Conservation (phyloP, 2,888 invertebrate genomes). For the Cryptophagus acutangulus region DNA sequence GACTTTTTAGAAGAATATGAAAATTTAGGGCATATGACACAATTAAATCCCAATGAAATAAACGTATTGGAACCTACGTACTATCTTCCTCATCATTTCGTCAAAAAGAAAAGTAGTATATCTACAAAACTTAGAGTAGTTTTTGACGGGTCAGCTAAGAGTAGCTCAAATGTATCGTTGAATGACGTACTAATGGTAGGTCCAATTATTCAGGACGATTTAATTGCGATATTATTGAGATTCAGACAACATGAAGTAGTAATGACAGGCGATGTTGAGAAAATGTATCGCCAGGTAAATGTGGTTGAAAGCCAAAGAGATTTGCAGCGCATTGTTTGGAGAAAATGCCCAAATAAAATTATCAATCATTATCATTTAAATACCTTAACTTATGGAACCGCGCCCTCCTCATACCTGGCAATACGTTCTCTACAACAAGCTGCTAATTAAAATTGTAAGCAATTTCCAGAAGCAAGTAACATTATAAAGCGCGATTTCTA, state of each 20-base stretch:
- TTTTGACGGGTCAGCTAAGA: conserved; percentile 1
- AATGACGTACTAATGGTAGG: background rate
- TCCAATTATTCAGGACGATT: background rate
- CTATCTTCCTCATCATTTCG: background rate
- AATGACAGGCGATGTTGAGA: background rate
- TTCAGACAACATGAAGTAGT: background rate
- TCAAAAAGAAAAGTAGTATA: conserved; percentile 7
- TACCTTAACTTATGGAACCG: conserved; percentile 17
- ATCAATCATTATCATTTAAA: conserved; percentile 11
- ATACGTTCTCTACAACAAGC: conserved; percentile 1
- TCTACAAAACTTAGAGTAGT: conserved; percentile 9
- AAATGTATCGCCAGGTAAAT: background rate
- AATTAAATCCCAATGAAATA: background rate
- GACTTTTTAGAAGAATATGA: background rate
- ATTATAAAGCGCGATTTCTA: conserved; percentile 15
- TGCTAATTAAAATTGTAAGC: background rate
- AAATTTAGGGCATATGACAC: background rate
- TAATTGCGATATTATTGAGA: background rate
- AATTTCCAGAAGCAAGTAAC: conserved; percentile 7
- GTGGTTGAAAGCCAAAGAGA: conserved; percentile 7
- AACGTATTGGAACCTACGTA: too few species aligned
- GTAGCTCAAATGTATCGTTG: background rate
- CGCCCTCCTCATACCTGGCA: conserved; percentile 11
- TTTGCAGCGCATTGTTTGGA: conserved; percentile 11
- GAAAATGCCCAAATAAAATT: conserved; percentile 8